Evolutionary conservation across 2,888 invertebrate genomes (phyloP).

Genomic region (Coremacera marginata): DNA sequence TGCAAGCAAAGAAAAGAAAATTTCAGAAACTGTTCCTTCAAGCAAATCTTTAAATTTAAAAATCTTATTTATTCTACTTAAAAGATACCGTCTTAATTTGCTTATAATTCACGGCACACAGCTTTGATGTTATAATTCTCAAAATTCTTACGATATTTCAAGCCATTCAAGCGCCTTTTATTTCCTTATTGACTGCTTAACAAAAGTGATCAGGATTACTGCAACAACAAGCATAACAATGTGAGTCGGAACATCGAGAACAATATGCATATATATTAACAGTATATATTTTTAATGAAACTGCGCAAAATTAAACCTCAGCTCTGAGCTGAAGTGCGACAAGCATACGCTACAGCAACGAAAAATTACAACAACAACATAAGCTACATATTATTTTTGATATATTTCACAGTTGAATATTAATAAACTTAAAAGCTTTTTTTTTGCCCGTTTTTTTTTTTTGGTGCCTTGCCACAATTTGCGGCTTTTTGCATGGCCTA

Average conservation of each 20-base stretch:
- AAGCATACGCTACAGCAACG: not conserved
- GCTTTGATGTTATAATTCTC: not conserved
- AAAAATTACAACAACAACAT: not conserved
- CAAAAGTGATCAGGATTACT: not conserved
- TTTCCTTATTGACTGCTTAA: slow-evolving; percentile 3
- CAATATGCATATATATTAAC: not conserved
- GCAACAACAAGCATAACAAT: not conserved
- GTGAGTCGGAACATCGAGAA: no score
- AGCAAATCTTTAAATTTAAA: no score
- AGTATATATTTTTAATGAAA: slow-evolving; percentile 23
- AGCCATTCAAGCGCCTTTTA: slow-evolving; percentile 4
- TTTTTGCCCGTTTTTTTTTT: slow-evolving; percentile 39
- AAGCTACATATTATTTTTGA: not conserved
- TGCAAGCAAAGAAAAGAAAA: no score
- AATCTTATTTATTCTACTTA: no score
- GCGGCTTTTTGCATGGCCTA: not conserved
- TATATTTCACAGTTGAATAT: slow-evolving; percentile 47
- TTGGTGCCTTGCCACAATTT: not conserved
- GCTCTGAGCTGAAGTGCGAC: not conserved
- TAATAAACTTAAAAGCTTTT: slow-evolving; percentile 53
- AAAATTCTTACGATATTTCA: not conserved
- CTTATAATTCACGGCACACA: not conserved
- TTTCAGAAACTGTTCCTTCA: no score
- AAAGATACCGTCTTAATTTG: not conserved
- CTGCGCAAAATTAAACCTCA: slow-evolving; percentile 20